phyloP scores from a whole-genome alignment of 2,888 invertebrate genomes.

The Dilophus febrilis region DNA sequence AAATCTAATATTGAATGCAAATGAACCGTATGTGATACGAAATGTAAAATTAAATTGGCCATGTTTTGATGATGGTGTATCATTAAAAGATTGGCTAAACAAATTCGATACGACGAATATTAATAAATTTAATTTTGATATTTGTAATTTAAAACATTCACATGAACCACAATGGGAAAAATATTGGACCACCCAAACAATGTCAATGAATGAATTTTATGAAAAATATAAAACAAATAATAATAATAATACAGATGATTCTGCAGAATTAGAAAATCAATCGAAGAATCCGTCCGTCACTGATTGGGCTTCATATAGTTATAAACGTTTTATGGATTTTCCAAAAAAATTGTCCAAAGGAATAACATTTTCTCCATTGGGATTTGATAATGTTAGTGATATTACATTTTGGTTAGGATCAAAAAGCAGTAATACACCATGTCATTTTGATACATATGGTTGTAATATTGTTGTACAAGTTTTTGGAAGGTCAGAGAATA shows the following conservation, averaged over 20 bases:
- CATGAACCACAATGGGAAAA: slow-evolving; percentile 66
- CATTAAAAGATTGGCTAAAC: slow-evolving; percentile 20
- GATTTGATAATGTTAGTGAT: slow-evolving; percentile 48
- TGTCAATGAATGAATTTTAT: slow-evolving; percentile 48
- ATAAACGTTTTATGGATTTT: slow-evolving; percentile 18
- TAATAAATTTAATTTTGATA: slow-evolving; percentile 16
- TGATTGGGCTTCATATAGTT: slow-evolving; percentile 22
- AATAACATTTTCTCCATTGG: slow-evolving; percentile 50
- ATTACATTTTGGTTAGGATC: slow-evolving; percentile 82
- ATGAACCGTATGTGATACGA: slow-evolving; percentile 20
- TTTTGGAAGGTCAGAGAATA: slow-evolving; percentile 53
- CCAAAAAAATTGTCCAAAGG: slow-evolving; percentile 23
- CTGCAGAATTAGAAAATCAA: slow-evolving; percentile 30
- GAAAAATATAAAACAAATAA: slow-evolving; percentile 20
- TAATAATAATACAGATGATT: slow-evolving; percentile 28
- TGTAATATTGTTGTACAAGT: slow-evolving; percentile 83
- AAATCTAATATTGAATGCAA: slow-evolving; percentile 24
- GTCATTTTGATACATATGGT: slow-evolving; percentile 89
- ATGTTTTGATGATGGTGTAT: slow-evolving; percentile 19
- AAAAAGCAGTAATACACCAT: slow-evolving; percentile 76
- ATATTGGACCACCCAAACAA: slow-evolving; percentile 37
- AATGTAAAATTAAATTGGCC: slow-evolving; percentile 20
- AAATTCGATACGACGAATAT: slow-evolving; percentile 7
- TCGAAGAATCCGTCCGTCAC: too few species aligned
- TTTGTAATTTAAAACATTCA: slow-evolving; percentile 13